A percentile compares a stretch with the other conserved stretches of the same genome.
phyloP scores from a whole-genome alignment of 2,113 vertebrate species.

The Laticauda colubrina region DNA sequence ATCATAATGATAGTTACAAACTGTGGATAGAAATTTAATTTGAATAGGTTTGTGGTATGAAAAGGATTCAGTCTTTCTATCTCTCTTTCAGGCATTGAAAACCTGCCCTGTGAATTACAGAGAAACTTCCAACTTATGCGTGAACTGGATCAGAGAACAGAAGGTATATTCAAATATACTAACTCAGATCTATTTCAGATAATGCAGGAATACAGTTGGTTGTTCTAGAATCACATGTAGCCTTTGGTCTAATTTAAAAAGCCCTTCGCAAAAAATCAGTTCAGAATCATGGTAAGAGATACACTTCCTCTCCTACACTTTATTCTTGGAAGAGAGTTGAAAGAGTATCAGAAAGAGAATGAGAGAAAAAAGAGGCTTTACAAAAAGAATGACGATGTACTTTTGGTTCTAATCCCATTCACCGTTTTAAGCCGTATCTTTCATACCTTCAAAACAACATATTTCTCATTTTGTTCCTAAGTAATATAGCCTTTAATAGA shows the following conservation, averaged over 20 bases:
- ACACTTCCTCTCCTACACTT: neutral
- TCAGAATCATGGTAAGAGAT: neutral
- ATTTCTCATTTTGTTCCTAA: neutral
- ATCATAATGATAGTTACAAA: neutral
- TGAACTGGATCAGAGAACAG: conserved; percentile 91
- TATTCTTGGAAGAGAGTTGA: neutral
- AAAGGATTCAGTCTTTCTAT: neutral
- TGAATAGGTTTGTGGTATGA: neutral
- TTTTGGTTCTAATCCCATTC: neutral
- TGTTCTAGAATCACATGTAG: neutral
- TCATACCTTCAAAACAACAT: neutral
- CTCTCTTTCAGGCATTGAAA: conserved; percentile 86
- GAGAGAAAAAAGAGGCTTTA: neutral
- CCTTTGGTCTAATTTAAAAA: neutral
- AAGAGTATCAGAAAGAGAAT: neutral
- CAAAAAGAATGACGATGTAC: neutral
- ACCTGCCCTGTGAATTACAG: conserved; percentile 92
- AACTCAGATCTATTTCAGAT: neutral
- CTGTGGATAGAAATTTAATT: neutral
- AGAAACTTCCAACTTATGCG: conserved; percentile 97
- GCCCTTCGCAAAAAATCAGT: neutral
- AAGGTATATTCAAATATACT: conserved; percentile 73
- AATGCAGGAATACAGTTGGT: neutral
- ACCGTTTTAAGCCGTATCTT: neutral
- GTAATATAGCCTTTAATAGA: neutral